A percentile compares a stretch with the other conserved stretches of the same genome.
Conservation (phyloP, 2,113 vertebrate genomes). For the Seriola dumerili region DNA sequence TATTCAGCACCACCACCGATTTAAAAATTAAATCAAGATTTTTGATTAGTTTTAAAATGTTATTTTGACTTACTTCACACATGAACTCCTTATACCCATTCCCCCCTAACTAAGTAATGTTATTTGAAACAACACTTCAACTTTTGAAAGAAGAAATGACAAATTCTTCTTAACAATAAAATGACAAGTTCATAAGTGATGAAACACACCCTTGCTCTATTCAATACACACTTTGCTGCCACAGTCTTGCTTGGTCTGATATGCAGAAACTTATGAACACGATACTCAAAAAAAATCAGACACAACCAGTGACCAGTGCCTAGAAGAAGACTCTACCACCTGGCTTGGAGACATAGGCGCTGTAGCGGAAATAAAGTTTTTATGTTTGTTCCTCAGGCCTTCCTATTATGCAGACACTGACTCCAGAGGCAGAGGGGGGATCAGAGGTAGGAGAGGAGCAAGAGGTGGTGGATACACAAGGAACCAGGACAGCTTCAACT, state of each 20-base stretch:
- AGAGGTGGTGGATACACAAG: conserved; percentile 76
- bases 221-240: not conserved
- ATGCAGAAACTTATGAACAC: no score
- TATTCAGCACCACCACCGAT: not conserved
- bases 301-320: not conserved
- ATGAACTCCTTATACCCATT: no score
- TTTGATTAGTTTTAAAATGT: no score
- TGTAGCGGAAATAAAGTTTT: not conserved
- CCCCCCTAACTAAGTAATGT: no score
- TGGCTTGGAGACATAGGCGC: not conserved
- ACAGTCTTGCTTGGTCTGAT: not conserved
- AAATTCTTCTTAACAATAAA: not conserved
- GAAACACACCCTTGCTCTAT: not conserved
- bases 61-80: not conserved
- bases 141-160: no score
- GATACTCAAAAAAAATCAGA: not conserved
- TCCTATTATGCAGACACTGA: conserved; percentile 80
- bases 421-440: conserved; percentile 76
- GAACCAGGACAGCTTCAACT: conserved; percentile 82
- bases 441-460: conserved; percentile 82
- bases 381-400: conserved; percentile 57
- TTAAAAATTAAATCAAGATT: not conserved
- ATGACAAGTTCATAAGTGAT: not conserved
- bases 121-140: no score
- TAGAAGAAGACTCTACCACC: not conserved